phyloP scores from a whole-genome alignment of 2,888 invertebrate genomes.

The Capitulum mitella region DNA sequence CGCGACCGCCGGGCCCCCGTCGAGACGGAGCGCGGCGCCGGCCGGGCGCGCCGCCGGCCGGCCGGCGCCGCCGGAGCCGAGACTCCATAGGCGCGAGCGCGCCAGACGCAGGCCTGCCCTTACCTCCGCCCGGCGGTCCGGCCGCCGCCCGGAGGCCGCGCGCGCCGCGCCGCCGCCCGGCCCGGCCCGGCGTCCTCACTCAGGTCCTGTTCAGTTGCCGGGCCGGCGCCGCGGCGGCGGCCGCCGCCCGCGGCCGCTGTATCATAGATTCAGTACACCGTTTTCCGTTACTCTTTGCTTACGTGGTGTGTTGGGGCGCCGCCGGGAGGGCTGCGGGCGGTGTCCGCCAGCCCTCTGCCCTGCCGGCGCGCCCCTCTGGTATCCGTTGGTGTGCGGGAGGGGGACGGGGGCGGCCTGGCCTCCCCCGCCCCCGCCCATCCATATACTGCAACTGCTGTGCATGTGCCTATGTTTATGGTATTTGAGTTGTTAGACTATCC shows the following conservation, averaged over 20 bases:
- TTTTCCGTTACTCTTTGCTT: constrained; percentile 24
- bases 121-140: neutral
- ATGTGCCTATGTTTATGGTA: constrained; percentile 24
- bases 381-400: neutral
- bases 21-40: neutral
- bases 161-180: neutral
- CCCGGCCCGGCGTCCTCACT: neutral
- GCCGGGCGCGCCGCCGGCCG: neutral
- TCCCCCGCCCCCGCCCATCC: constrained; percentile 26
- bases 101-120: neutral
- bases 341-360: neutral
- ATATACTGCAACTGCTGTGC: neutral
- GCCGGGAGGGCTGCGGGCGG: neutral
- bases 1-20: neutral
- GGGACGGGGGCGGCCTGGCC: neutral
- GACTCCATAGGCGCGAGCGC: too few species aligned
- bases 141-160: neutral
- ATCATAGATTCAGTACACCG: constrained; percentile 15
- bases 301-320: constrained; percentile 1
- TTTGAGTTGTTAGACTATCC: constrained; percentile 1
- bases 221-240: neutral
- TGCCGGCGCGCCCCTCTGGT: neutral
- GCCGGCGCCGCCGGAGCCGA: neutral
- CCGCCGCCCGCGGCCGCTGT: constrained; percentile 8
- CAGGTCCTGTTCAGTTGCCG: neutral